These are phyloP conservation scores for Pemphredon lugubris DNA, from an alignment of 2,888 invertebrate genomes.

Conservation along the genomic window DNA sequence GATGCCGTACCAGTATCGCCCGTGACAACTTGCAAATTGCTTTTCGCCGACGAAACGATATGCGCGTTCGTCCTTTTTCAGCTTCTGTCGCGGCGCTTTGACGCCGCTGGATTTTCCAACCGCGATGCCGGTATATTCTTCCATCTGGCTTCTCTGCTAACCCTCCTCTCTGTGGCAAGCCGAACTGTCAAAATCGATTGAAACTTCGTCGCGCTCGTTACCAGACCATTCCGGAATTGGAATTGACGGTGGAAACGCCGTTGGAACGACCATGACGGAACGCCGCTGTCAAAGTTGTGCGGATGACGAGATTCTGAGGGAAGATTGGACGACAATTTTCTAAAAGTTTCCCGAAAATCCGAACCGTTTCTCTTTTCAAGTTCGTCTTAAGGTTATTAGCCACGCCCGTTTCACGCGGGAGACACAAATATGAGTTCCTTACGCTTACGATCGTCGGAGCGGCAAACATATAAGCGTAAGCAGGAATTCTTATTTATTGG, in stretches of 20 bases:
- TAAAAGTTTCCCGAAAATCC: conserved; percentile 12
- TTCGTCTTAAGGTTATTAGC: no score
- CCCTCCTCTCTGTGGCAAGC: conserved; percentile 23
- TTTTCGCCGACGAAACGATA: conserved; percentile 35
- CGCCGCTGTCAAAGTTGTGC: background rate
- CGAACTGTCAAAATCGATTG: conserved; percentile 55
- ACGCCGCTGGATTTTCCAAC: conserved; percentile 49
- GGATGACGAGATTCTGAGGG: background rate
- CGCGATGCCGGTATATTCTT: conserved; percentile 17
- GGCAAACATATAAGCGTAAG: no score
- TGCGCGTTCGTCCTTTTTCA: conserved; percentile 29
- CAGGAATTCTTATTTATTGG: no score
- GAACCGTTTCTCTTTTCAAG: no score
- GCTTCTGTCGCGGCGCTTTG: conserved; percentile 35
- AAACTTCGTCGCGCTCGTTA: conserved; percentile 45
- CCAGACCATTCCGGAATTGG: conserved; percentile 34
- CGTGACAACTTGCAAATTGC: conserved; percentile 60
- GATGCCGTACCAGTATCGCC: conserved; percentile 10
- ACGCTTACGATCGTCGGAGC: no score
- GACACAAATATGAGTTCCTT: no score
- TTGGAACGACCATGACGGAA: conserved; percentile 20
- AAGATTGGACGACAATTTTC: background rate
- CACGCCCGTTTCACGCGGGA: no score
- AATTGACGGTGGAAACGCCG: conserved; percentile 20
- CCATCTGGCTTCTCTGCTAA: background rate